Evolutionary conservation across 1,140 invertebrate genomes (phyloP), one percentile per base, ranked within the genome.

Genomic region (Atta colombica): DNA sequence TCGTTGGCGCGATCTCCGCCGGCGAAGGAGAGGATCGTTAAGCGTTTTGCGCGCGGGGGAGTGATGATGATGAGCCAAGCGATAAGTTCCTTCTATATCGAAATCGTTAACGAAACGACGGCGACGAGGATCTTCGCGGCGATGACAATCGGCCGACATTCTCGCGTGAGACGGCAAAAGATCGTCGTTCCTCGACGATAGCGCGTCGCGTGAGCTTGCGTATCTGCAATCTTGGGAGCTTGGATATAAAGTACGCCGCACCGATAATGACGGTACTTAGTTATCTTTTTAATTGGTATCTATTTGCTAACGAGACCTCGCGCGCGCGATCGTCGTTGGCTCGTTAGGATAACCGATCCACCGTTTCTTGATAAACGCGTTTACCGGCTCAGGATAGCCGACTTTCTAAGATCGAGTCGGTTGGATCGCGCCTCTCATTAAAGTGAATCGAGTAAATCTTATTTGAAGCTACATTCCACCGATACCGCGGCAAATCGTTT

Each of bases 211-310:
- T 87, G 88, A 84, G 75, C 16, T 12, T 16, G 61, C 68, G 45
- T 90, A 89, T 90, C 85, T 82, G 7, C 68, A 63, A 89, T 89
- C 88, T 51, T 51, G 71, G 18, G 49, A 87, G 53, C 88, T 71
- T 49, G 75, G n/a, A 35, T 58, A 68, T 88, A 77, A 89, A 87
- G 53, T 68, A 28, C 35, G 14, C n/a, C 31, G 66, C 16, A 53
- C 60, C 77, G 65, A 87, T 87, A 77, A 87, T 39, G 49, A 51
- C 18, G 49, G 25, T 51, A 58, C 61, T 68, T 45, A n/a, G 51
- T 88, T 88, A 77, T 75, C 87, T 91, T 92, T 89, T 91, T 89
- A 87, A 92, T 92, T 92, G 87, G 77, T 71, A 45, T 58, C 68
- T 80, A 77, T 72, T 85, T 77, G 86, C 88, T 91, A 88, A 92